These are phyloP conservation scores for Drosophila pseudoananassae DNA, from an alignment of 1,140 invertebrate species.

Conservation along the genomic window DNA sequence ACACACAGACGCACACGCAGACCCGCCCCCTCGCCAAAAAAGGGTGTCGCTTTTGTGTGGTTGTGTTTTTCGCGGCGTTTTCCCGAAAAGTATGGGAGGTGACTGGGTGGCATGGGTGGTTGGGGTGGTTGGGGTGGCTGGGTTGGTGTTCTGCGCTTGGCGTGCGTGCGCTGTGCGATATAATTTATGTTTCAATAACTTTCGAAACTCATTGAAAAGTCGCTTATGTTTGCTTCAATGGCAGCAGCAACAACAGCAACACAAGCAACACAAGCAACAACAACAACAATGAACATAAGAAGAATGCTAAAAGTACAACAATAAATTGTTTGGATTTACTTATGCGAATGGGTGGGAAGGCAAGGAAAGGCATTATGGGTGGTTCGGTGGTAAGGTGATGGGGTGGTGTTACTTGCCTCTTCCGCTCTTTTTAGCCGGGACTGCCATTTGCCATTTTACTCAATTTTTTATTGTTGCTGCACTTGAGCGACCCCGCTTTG, in stretches of 20 bases:
- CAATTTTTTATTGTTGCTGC: conserved; percentile 81
- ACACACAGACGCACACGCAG: conserved; percentile 41
- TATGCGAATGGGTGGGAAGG: conserved; percentile 30
- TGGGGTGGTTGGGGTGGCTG: neutral
- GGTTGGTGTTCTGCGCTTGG: conserved; percentile 51
- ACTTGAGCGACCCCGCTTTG: conserved; percentile 76
- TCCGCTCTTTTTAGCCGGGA: conserved; percentile 4
- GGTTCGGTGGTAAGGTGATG: neutral
- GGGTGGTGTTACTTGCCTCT: neutral
- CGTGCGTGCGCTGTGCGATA: conserved; percentile 79
- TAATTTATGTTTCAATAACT: conserved; percentile 82
- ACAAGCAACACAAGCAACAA: conserved; percentile 12
- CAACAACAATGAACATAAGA: conserved; percentile 66
- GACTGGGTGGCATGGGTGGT: neutral
- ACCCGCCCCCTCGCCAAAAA: conserved; percentile 35
- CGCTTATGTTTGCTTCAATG: conserved; percentile 81
- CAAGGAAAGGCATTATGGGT: neutral
- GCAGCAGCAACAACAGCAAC: conserved; percentile 55
- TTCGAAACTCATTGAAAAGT: conserved; percentile 82
- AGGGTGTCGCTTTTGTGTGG: conserved; percentile 62
- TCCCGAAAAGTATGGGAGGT: conserved; percentile 2
- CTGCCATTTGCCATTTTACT: conserved; percentile 81
- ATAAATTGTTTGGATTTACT: conserved; percentile 82
- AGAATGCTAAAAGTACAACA: conserved; percentile 81
- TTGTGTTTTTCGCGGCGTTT: conserved; percentile 45